Evolutionary conservation across 1,140 invertebrate genomes (phyloP), one percentile per base, ranked within the genome.

Genomic region (Acyrthosiphon pisum): DNA sequence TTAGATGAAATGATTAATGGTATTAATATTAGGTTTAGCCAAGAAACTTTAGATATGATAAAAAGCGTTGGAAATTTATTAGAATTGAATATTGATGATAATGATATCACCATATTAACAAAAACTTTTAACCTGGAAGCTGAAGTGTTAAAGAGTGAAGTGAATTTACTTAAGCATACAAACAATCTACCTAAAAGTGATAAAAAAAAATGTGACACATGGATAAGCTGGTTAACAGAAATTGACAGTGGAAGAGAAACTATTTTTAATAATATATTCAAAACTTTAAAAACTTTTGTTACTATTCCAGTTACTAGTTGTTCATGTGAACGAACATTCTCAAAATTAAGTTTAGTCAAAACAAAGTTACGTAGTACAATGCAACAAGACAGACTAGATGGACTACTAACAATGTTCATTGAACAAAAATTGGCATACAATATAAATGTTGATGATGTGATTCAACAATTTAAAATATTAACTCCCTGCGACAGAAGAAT

Each of bases 341-440:
- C 48, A 84, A 93, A 93, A 93, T n/a, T 93, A 11, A 86, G 30
- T n/a, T 23, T 50, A 48, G 37, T 93, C 7, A 93, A 93, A 93
- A 83, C 81, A 37, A 93, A 93, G 11, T 83, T 93, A 84, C 9
- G 91, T 37, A 53, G 76, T 48, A 93, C 48, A n/a, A 91, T 41
- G 91, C 22, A 35, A 86, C 81, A 93, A 86, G 76, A 93, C 1
- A n/a, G 46, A 46, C 76, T 93, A 35, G 81, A 93, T 81, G 35
- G 30, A 81, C n/a, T 35, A 37, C 18, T 93, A 44, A n/a, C 22
- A 48, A 68, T 50, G n/a, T 84, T 35, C 14, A 35, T 92, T 20
- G 76, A 92, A 48, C 44, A 93, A 86, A 81, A 86, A n/a, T 86
- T 48, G 20, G 84, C 84, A 3, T 46, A 86, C 18, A 84, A 84